Evolutionary conservation across 1,140 invertebrate species (phyloP).

Genomic region (Batillaria attramentaria): DNA sequence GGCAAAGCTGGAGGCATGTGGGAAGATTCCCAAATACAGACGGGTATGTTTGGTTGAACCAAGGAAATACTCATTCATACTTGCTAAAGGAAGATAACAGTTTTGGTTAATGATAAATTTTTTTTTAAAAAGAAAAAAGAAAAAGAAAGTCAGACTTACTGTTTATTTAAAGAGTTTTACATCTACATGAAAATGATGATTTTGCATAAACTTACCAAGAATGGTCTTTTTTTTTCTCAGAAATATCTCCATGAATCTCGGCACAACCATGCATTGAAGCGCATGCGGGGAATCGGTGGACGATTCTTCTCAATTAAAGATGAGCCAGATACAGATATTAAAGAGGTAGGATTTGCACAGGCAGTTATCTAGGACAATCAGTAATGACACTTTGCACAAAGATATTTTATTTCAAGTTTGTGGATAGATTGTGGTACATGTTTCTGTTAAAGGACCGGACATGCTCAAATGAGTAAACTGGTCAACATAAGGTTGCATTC

Average conservation of each 20-base stretch:
- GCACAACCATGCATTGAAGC: conserved; percentile 97
- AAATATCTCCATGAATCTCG: conserved; percentile 99
- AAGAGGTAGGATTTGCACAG: conserved; percentile 44
- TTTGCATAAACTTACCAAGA: neutral
- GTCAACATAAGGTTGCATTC: too few relatives aligned
- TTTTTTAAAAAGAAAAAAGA: neutral
- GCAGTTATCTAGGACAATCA: neutral
- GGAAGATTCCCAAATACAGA: conserved; percentile 96
- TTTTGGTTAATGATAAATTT: neutral
- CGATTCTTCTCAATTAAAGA: conserved; percentile 78
- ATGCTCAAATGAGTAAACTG: too few relatives aligned
- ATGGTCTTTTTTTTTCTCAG: conserved; percentile 73
- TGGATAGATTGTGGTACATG: neutral
- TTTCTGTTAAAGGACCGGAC: too few relatives aligned
- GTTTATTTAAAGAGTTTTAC: neutral
- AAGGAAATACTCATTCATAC: too few relatives aligned
- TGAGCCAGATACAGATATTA: conserved; percentile 39
- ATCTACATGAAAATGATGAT: neutral
- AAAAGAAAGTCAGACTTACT: neutral
- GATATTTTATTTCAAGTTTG: neutral
- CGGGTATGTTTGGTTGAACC: conserved; percentile 77
- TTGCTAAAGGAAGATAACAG: neutral
- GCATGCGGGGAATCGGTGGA: conserved; percentile 96
- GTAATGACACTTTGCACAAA: neutral
- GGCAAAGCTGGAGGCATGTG: conserved; percentile 73